Base-by-base conservation (phyloP, 2,888 invertebrate species). In the Drosophila maculinotata region DNA sequence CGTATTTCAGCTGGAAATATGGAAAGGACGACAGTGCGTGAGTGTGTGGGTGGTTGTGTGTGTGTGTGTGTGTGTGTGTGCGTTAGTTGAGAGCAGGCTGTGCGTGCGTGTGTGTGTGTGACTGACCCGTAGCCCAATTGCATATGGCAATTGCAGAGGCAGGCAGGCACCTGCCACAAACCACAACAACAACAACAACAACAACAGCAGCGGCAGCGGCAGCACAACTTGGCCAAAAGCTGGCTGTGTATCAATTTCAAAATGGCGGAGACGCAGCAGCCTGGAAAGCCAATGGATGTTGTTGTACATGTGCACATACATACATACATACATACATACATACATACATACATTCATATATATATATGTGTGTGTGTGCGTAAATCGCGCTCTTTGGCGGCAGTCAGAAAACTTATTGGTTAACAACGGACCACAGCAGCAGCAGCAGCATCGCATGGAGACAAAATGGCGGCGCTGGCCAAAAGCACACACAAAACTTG, bases 1-100 rank as follows among this genome's bases (percentile, higher is more conserved):
- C 78, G 75, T 82, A 79, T 85, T 85, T 85, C 79, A 85, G 63
- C 77, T 86, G 80, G 80, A 80, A 80, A 83, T 86, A 76, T 80
- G 85, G 79, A 85, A 82, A 72, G 70, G 47, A 45, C 45, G 49
- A 28, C 42, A 39, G 20, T 51, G 59, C 42, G 59, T 47, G 44
- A 31, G 15, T 1, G 15, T 53, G 57, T 35, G 36, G 39, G 23
- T 28, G 20, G 26, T 17, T 23, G 49, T 26, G 26, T 17, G 41
- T 41, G 9, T 15, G 30, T 58, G 31, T 42, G 41, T 56, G 42
- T 45, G 51, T 41, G 39, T 56, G 56, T 41, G 52, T 26, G 45
- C 38, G 35, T 30, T 30, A 8, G 41, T 14, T 8, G 48, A 35
- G 28, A 25, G 41, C 23, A 25, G 38, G 26, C 26, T 41, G 38